phyloP scores from a whole-genome alignment of 2,113 vertebrate species.

The Peromyscus polionotus region DNA sequence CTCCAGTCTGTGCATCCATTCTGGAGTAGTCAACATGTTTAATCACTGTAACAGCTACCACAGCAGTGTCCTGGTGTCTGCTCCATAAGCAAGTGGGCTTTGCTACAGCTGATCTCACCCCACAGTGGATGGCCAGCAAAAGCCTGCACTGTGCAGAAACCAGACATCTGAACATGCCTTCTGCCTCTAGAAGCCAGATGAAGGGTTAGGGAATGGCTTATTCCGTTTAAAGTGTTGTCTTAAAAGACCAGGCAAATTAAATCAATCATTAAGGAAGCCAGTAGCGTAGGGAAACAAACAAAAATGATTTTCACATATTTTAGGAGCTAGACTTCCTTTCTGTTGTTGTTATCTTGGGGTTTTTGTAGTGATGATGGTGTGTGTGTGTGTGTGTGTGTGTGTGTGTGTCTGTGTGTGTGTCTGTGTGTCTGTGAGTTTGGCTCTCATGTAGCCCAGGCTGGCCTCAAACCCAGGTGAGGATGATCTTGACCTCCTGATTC shows the following conservation, averaged over 20 bases:
- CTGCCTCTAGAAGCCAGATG: not conserved
- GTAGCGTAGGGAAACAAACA: not conserved
- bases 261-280: not conserved
- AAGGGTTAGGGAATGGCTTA: not conserved
- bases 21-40: not conserved
- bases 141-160: not conserved
- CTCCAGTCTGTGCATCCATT: rapidly evolving
- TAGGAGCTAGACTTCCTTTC: not conserved
- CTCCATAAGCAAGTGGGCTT: rapidly evolving
- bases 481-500: not conserved
- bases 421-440: not conserved
- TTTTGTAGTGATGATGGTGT: not conserved
- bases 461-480: not conserved
- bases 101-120: too few species aligned
- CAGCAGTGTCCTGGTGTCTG: not conserved
- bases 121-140: rapidly evolving
- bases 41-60: rapidly evolving
- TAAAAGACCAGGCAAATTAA: not conserved
- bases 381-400: not conserved
- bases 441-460: not conserved
- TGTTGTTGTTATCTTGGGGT: not conserved
- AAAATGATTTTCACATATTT: not conserved
- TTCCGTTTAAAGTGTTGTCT: not conserved
- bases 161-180: not conserved
- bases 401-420: not conserved